phyloP scores from a whole-genome alignment of 30 jellyfish, hydroid and myxozoan genomes.

The Aurelia sp. region DNA sequence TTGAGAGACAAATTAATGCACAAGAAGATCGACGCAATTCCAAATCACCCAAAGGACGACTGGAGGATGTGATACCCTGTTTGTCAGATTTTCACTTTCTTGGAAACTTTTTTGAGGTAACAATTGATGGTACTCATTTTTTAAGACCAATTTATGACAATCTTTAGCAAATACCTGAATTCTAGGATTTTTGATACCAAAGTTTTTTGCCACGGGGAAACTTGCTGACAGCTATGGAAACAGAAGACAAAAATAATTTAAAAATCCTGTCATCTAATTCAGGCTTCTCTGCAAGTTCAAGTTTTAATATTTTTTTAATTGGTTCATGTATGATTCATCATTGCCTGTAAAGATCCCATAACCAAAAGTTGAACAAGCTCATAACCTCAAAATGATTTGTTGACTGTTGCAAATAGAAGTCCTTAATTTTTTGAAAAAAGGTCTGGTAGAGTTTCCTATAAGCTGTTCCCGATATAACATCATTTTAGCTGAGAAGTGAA shows the following conservation, averaged over 20 bases:
- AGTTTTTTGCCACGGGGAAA: neutral
- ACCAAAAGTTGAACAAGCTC: too few species aligned
- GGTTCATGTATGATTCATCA: too few species aligned
- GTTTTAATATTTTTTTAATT: too few species aligned
- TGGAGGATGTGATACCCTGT: constrained; percentile 26
- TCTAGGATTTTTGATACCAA: neutral
- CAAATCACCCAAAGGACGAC: neutral
- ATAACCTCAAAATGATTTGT: too few species aligned
- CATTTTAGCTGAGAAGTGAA: too few species aligned
- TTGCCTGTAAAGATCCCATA: too few species aligned
- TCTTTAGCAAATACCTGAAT: neutral
- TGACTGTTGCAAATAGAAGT: too few species aligned
- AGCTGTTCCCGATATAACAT: too few species aligned
- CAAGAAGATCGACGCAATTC: constrained; percentile 42
- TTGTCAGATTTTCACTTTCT: constrained; percentile 28
- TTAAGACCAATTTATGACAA: neutral
- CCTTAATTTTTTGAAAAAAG: too few species aligned
- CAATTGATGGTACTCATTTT: neutral
- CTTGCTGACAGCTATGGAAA: neutral
- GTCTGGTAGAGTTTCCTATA: too few species aligned
- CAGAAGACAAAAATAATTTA: constrained; percentile 6
- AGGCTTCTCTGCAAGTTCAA: too few species aligned
- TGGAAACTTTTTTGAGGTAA: constrained; percentile 34
- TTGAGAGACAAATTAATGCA: constrained; percentile 25
- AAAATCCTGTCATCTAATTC: too few species aligned